phyloP scores from a whole-genome alignment of 2,888 invertebrate genomes.

The Eutolmus rufibarbis region DNA sequence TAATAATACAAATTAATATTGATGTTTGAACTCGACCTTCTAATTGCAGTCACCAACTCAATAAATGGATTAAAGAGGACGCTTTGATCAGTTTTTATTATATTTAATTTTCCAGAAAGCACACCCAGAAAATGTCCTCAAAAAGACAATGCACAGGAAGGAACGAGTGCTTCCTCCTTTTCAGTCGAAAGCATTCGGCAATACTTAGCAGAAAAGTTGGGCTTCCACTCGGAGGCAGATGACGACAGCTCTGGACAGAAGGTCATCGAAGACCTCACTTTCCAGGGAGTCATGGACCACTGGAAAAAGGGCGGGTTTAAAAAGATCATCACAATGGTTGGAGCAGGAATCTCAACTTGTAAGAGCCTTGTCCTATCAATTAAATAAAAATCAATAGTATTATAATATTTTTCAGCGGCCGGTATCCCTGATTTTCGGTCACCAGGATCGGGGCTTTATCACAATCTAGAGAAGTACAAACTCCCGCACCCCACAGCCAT shows the following conservation, averaged over 20 bases:
- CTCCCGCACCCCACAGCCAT: slow-evolving; percentile 91
- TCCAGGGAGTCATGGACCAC: slow-evolving; percentile 81
- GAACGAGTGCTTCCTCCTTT: neutral
- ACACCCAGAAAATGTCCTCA: neutral
- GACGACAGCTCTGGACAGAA: slow-evolving; percentile 51
- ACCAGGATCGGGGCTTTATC: slow-evolving; percentile 89
- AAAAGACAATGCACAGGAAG: neutral
- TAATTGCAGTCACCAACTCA: too few species aligned
- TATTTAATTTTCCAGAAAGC: neutral
- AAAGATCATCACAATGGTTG: slow-evolving; percentile 91
- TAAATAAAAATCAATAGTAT: neutral
- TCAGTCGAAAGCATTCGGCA: slow-evolving; percentile 41
- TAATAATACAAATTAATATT: too few species aligned
- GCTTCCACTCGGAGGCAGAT: slow-evolving; percentile 24
- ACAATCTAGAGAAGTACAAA: slow-evolving; percentile 89
- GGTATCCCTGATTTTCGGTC: slow-evolving; percentile 97
- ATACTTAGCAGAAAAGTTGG: slow-evolving; percentile 42
- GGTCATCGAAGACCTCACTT: slow-evolving; percentile 73
- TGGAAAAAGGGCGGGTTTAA: slow-evolving; percentile 77
- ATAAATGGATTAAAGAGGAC: too few species aligned
- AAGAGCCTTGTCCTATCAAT: slow-evolving; percentile 58
- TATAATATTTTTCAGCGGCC: slow-evolving; percentile 55
- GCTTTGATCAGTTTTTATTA: neutral
- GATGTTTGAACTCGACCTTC: too few species aligned
- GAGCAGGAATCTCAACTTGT: slow-evolving; percentile 97